Base-by-base conservation (phyloP, 2,888 invertebrate species). In the Atrina japonica region DNA sequence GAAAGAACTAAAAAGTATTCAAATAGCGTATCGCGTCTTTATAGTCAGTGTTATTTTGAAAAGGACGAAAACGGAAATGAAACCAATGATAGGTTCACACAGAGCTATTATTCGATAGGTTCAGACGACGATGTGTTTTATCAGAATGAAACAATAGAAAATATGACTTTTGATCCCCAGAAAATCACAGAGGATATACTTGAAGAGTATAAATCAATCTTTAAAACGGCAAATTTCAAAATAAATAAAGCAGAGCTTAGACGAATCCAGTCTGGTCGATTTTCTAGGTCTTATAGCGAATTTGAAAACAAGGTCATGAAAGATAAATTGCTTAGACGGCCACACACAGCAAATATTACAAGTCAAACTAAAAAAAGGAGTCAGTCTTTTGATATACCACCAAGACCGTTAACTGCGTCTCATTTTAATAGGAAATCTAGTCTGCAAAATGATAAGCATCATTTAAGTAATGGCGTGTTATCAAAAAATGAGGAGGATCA, bases 201-300 rank as follows among this genome's bases (percentile, higher is more conserved):
- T 5, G 77, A 78, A 45, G 70, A 72, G 35, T 81, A 81, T 53
- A 77, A 77, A 59, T 67, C 66, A 35, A 66, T 78, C 61, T 73
- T 81, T 18, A 72, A 61, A 50, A 56, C 58, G 23, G 18, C 53
- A 7, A 55, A 52, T 3, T 43, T 66, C n/a, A 69, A 64, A 23
- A 35, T 63, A 6, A 56, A 64, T 43, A 59, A 43, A 43, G 52
- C 59, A n/a, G 52, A 59, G 21, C 9, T 69, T 6, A 63, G 55
- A 41, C 45, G 56, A 35, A 63, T 50, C 14, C 43, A 45, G 7
- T 45, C 35, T 40, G 49, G 23, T 30, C 43, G 27, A 50, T 41
- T 40, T 16, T 50, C 16, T 59, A 29, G 18, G 27, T 67, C 60
- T 21, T 16, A 29, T 23, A 65, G 68, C 55, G 65, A 58, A 23